Base-by-base conservation (phyloP, 2,888 invertebrate genomes). In the Geophilus truncorum region DNA sequence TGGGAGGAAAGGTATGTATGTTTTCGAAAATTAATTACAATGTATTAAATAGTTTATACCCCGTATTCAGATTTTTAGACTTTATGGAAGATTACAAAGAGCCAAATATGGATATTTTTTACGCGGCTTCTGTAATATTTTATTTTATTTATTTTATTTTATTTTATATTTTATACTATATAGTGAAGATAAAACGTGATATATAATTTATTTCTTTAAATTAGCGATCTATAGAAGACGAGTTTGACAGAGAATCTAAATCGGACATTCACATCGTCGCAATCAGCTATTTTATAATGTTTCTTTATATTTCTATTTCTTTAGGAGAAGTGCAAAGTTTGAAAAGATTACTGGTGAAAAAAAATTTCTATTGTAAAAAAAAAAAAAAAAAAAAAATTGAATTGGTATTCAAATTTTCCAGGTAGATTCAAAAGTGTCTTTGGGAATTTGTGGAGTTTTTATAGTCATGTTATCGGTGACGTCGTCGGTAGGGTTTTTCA, bases 401-500 rank as follows among this genome's bases (percentile, higher is more conserved):
- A n/a, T n/a, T n/a, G n/a, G n/a, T n/a, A n/a, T n/a, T n/a, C n/a
- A n/a, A n/a, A n/a, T n/a, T n/a, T n/a, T n/a, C 62, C 88, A 97
- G 87, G 92, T 97, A 82, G 97, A 98, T 86, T 95, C 96, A 84
- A 98, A 99, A 89, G 92, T 98, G 79, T 94, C 96, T 0, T 89
- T 99, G 18, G 98, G 98, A 3, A 89, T 99, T 82, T 94, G 94
- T 83, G 98, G 98, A 32, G 97, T 99, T 0, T 86, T 94, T 21
- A 97, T 98, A 83, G 98, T 98, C 0, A 87, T 98, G 21, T 92
- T 96, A 0, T 98, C 98, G 0, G 98, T 99, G 0, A 91, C 93
- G 0, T 94, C 95, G 78, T 97, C 97, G 0, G 92, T 98, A 82
- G 98, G 98, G 18, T 89, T 97, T 80, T 98, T 96, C 88, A 96